Evolutionary conservation across 2,888 invertebrate genomes (phyloP), one percentile per base, ranked within the genome.

Genomic region (Dasypogon diadema): DNA sequence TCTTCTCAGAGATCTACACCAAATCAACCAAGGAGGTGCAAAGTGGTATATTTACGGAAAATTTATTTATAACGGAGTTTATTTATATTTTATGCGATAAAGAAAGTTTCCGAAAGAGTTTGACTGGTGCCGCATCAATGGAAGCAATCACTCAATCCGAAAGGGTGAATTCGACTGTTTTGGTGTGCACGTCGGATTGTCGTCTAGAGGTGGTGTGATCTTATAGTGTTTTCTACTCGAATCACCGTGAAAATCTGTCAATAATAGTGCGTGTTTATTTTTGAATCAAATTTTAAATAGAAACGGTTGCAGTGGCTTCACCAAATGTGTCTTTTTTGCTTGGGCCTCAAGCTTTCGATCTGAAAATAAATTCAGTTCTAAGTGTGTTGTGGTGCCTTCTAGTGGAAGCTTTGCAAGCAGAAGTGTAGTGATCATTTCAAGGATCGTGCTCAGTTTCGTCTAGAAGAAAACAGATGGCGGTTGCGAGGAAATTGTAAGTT

Each of bases 31-130:
- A 60, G 60, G 51, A 74, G 60, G 51, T 74, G 48, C 63, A 74
- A 60, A 74, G 46, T 51, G 63, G 16, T 37, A n/a, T 70, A 65
- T 70, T 70, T 54, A 51, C 26, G 30, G 70, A 74, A 34, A 60
- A 60, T 60, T 74, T 74, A 74, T 74, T 74, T 74, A 60, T 74
- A 74, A 16, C 56, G 73, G 26, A 22, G 73, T 73, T 73, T 73
- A 73, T 73, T 73, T 73, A 73, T 73, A 73, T 73, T n/a, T n/a
- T 73, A 70, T 56, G 26, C 55, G 42, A 56, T 54, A 73, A 73
- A 56, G 56, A 73, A 56, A 73, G 54, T 51, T 70, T 51, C 54
- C 54, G 26, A 70, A 68, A 70, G 51, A 26, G 70, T 54, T 70
- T 54, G 26, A 54, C 54, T 70, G 30, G 34, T 54, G 30, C 54